Conservation (phyloP, 1,140 invertebrate genomes). For the Apolygus lucorum region DNA sequence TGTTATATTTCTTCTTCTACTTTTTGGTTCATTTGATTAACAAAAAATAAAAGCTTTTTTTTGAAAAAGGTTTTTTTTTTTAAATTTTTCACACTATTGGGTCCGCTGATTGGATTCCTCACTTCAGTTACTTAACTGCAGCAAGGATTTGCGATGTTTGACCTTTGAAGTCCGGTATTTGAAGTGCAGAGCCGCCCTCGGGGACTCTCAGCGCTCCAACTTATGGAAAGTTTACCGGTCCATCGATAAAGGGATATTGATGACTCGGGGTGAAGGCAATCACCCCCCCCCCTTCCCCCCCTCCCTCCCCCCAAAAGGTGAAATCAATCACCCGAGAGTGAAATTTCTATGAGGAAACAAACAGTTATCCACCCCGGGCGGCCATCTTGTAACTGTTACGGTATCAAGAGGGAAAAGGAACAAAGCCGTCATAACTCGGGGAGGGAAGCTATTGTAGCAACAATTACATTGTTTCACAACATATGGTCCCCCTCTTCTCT, state of each 20-base stretch:
- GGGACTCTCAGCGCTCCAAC: no score
- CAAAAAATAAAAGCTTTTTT: no score
- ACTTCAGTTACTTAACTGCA: no score
- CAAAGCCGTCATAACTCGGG: constrained; percentile 5
- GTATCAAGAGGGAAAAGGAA: constrained; percentile 14
- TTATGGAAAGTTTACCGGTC: background rate
- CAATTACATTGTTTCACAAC: constrained; percentile 27
- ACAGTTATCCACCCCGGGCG: background rate
- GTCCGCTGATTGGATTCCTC: no score
- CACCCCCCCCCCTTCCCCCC: background rate
- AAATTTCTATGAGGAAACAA: background rate
- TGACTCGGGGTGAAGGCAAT: background rate
- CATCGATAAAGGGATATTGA: background rate
- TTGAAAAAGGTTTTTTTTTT: no score
- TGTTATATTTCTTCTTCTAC: no score
- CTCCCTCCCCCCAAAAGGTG: background rate
- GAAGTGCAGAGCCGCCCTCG: no score
- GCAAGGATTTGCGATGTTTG: no score
- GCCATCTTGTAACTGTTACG: constrained; percentile 18
- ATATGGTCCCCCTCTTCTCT: constrained; percentile 14
- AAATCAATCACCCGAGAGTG: background rate
- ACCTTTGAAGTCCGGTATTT: no score
- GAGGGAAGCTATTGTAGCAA: constrained; percentile 22
- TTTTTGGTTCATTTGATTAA: no score
- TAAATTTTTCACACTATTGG: no score